Base-by-base conservation (phyloP, 2,888 invertebrate genomes). In the Drosophila fungiperda region DNA sequence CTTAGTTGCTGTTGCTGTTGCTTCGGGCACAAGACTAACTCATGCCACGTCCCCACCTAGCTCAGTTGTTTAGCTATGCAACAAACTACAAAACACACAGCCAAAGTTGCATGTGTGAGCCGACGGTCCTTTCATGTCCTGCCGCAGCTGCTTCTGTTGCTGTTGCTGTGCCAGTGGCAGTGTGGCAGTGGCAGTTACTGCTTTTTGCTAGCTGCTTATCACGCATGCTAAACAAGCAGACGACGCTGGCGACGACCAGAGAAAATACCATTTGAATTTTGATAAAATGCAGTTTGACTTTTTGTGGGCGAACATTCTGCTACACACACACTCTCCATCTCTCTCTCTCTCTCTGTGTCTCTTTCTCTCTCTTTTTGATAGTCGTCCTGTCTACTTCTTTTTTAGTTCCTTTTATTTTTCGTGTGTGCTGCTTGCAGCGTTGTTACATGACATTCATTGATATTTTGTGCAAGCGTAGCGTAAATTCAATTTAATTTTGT, bases 401-500 rank as follows among this genome's bases (percentile, higher is more conserved):
- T 40, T 29, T 48, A 23, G 49, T 42, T 61, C 65, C 68, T 38
- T 65, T n/a, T 32, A n/a, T 17, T 23, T 36, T 49, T 45, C 63
- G 26, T 64, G 65, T 67, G 63, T 65, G 64, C 68, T 40, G 58
- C 65, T 66, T 35, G 60, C 53, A 76, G 64, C 73, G 70, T 72
- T 75, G 78, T 71, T 65, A 77, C 82, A 84, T 76, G 84, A 80
- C 81, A 82, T 82, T 87, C 84, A 81, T 87, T 88, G 88, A 88
- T 87, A 85, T 87, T 87, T 87, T 80, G 78, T 80, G 84, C 80
- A 83, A 80, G 85, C 79, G 85, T 82, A 82, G 82, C 84, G 83
- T 81, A 86, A 86, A 86, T 87, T 86, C 85, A 87, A 86, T 86
- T 86, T 87, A 87, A 87, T 81, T 83, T 81, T 85, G 83, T 85